Percentiles rank a stretch among this genome's conserved stretches.
These are phyloP conservation scores for Delphinapterus leucas DNA, from an alignment of 2,113 vertebrate species.

Conservation along the genomic window DNA sequence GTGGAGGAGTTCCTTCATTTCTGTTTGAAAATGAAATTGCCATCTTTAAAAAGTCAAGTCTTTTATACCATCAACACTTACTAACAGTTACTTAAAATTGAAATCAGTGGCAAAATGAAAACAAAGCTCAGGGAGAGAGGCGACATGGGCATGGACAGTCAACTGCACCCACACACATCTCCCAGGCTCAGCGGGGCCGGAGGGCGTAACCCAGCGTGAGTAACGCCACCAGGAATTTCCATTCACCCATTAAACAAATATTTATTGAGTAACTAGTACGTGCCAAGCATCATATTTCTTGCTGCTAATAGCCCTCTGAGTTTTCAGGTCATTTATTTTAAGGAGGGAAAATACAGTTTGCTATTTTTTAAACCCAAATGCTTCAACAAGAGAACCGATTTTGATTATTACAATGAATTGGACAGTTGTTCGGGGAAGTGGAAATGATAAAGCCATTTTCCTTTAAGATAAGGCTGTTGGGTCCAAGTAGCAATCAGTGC, in stretches of 20 bases:
- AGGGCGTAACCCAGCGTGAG: background rate
- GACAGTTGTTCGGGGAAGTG: background rate
- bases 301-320: background rate
- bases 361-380: slow-evolving; percentile 46
- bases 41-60: background rate
- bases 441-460: background rate
- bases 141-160: no score
- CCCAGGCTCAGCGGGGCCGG: background rate
- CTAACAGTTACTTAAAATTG: background rate
- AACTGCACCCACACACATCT: background rate
- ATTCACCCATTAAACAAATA: slow-evolving; percentile 48
- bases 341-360: slow-evolving; percentile 29
- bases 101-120: background rate
- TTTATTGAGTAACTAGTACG: slow-evolving; percentile 32
- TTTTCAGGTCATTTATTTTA: slow-evolving; percentile 59
- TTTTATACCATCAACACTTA: background rate
- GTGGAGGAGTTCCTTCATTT: background rate
- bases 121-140: background rate
- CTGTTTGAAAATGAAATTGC: background rate
- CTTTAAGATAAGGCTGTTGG: background rate
- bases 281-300: slow-evolving; percentile 54
- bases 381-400: slow-evolving; percentile 23
- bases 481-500: background rate
- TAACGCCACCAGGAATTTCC: background rate
- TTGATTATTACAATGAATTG: slow-evolving; percentile 7